Conservation (phyloP, 2,113 vertebrate species). For the Pluvianellus socialis region DNA sequence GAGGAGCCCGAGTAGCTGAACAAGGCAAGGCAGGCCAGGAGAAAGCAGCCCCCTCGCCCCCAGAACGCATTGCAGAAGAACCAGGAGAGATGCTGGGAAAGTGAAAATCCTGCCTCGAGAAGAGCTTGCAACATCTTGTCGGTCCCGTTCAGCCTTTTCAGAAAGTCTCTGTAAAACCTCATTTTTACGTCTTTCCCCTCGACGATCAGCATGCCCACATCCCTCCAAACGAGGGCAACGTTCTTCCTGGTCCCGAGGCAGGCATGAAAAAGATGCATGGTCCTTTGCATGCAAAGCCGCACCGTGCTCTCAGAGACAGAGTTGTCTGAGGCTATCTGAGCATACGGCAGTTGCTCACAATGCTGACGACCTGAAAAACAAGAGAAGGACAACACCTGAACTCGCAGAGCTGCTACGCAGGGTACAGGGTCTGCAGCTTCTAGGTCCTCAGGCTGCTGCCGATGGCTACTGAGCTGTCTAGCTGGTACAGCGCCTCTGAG, state of each 20-base stretch:
- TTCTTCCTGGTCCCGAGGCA: neutral
- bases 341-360: neutral
- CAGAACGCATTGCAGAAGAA: neutral
- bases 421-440: neutral
- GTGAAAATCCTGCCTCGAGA: neutral
- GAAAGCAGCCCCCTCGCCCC: neutral
- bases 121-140: neutral
- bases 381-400: neutral
- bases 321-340: neutral
- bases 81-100: neutral
- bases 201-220: neutral
- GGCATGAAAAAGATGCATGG: neutral
- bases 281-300: neutral
- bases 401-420: neutral
- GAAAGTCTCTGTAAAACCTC: neutral
- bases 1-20: neutral
- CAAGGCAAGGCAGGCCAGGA: neutral
- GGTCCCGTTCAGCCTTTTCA: neutral
- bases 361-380: neutral
- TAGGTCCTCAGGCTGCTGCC: neutral
- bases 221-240: neutral
- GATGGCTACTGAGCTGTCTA: neutral
- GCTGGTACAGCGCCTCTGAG: neutral
- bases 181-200: neutral
- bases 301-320: neutral